Evolutionary conservation across 2,113 vertebrate genomes (phyloP).

Genomic region (Rhynchopsitta pachyrhyncha): DNA sequence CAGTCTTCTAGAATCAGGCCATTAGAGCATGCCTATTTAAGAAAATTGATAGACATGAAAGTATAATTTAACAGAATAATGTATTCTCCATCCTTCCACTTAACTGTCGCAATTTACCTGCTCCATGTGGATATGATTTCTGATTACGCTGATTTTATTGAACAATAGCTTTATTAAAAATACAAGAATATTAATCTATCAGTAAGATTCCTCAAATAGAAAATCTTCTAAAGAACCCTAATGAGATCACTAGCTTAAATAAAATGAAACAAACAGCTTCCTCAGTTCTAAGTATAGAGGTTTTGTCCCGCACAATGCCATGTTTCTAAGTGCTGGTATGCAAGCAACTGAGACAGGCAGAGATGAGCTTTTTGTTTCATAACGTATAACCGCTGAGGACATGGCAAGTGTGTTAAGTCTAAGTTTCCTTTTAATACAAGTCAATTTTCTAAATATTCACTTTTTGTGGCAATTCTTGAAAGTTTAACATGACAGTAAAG

Average conservation of each 20-base stretch:
- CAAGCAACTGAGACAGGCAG: not conserved
- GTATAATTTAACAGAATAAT: not conserved
- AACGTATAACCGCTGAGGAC: not conserved
- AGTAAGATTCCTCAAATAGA: not conserved
- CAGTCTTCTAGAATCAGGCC: not conserved
- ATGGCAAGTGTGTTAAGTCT: not conserved
- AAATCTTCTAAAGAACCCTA: not conserved
- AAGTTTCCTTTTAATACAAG: not conserved
- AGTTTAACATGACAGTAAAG: not conserved
- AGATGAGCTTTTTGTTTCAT: not conserved
- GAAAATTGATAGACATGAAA: not conserved
- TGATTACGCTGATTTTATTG: not conserved
- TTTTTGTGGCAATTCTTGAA: not conserved
- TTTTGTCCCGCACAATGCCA: not conserved
- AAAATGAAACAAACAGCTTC: not conserved
- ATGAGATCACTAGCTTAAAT: not conserved
- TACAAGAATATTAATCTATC: not conserved
- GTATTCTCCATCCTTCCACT: not conserved
- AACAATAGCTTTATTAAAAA: not conserved
- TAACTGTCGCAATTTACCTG: not conserved
- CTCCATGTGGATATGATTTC: not conserved
- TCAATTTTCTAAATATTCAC: not conserved
- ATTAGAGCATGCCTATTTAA: not conserved
- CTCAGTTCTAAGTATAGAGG: not conserved
- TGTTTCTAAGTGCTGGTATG: not conserved